Base-by-base conservation (phyloP, 2,888 invertebrate genomes). In the Trimorus sp. region DNA sequence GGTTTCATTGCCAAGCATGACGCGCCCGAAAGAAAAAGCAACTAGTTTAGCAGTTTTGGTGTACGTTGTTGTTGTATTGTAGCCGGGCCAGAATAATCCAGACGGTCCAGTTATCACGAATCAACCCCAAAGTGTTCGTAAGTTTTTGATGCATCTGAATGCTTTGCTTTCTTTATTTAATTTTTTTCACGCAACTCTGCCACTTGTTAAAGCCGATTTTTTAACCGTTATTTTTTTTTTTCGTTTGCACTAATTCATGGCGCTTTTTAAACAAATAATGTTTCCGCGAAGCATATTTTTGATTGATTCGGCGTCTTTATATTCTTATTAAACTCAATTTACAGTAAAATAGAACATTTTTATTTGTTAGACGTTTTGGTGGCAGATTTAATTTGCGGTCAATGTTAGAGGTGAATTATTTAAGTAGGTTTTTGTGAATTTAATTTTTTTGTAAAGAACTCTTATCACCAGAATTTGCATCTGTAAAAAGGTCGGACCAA, bases 51-150 rank as follows among this genome's bases (percentile, higher is more conserved):
- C 89, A 88, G 89, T 90, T 91, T 90, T 26, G 89, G 89, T 91
- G 91, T 90, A 91, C 87, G 89, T 91, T 90, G 88, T 91, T 79
- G 89, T 91, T 91, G 89, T 91, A 92, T 92, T 90, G 88, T 91
- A 92, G 91, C 90, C 89, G 91, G 87, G 89, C 90, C 90, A 83
- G 89, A 89, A 87, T 85, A 90, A 88, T 85, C 88, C 88, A 85
- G 90, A 90, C 65, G 89, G 85, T 85, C 87, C 88, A 85, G 90
- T 90, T 86, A 89, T 92, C 87, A 89, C 90, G 85, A 88, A 87
- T 88, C 91, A 92, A 87, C 92, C 92, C 62, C 87, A 88, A 87
- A 86, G 88, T 88, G 86, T 86, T 86, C 85, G 91, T 92, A 90
- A 90, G 91, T 89, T 85, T 84, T 84, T 86, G 80, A 83, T 78